Base-by-base conservation (phyloP, 1,140 invertebrate species). In the Drosophila bocki region DNA sequence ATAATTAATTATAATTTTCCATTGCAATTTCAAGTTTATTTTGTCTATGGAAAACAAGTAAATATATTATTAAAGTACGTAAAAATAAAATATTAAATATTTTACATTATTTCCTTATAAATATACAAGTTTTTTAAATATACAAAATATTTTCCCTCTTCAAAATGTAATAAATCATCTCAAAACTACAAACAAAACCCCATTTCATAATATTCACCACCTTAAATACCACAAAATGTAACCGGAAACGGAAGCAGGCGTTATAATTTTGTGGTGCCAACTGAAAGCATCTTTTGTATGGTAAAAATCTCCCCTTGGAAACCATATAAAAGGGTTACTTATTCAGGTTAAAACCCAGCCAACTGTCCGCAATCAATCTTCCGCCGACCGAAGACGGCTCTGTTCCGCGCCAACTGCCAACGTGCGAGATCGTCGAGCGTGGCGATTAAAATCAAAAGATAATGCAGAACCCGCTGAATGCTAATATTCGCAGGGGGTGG, bases 361-460 rank as follows among this genome's bases (percentile, higher is more conserved):
- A 32, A 69, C 22, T 68, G 64, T 29, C 64, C 64, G 44, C 44
- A 42, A 68, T 67, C 67, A 69, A 67, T 69, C 62, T 51, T 64
- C 35, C 3, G 68, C 59, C 51, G 62, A 65, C 41, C 68, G 60
- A 47, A 54, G 60, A 78, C 79, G 74, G 53, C 53, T 39, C 15
- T 5, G 47, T 82, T 75, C 53, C 42, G 70, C 47, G 68, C 58
- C 69, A 75, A 75, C 59, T 75, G 70, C 39, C 70, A 77, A 84
- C 82, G 82, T 84, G 81, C 82, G 48, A 80, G 83, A 85, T 84
- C 74, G 77, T 53, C 57, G 76, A 77, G 82, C 82, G 78, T 85
- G 51, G 82, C 74, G 82, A 80, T 84, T 81, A 77, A 72, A 78
- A 62, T 65, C 63, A 53, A 26, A 26, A 74, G 82, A 69, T 75